phyloP scores from a whole-genome alignment of 2,113 vertebrate genomes.

The Percina caprodes region DNA sequence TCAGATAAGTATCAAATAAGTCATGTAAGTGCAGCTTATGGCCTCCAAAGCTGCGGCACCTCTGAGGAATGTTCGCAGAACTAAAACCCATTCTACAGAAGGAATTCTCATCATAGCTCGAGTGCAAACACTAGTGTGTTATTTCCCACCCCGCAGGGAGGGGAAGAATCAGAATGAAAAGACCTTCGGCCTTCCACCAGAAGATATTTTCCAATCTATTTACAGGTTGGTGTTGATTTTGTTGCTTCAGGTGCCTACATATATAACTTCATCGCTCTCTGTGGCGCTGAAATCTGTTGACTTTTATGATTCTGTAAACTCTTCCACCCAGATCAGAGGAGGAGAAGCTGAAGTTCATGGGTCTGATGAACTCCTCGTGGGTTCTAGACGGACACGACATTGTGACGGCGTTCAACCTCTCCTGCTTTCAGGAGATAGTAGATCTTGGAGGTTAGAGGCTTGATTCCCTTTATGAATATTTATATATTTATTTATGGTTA shows the following conservation, averaged over 20 bases:
- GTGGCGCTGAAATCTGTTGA: neutral
- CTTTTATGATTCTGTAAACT: neutral
- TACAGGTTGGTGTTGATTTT: slow-evolving; percentile 74
- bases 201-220: slow-evolving; percentile 79
- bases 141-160: slow-evolving; percentile 66
- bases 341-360: slow-evolving; percentile 85
- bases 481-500: neutral
- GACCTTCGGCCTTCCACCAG: slow-evolving; percentile 77
- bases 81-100: neutral
- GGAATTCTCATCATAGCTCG: neutral
- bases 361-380: slow-evolving; percentile 84
- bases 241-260: neutral
- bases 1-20: no score
- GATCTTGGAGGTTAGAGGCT: slow-evolving; percentile 80
- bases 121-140: neutral
- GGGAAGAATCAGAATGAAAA: slow-evolving; percentile 85
- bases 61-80: neutral
- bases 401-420: slow-evolving; percentile 81
- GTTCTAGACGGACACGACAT: slow-evolving; percentile 80
- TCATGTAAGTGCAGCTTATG: neutral
- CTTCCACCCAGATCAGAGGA: slow-evolving; percentile 75
- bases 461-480: neutral
- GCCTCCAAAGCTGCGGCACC: neutral
- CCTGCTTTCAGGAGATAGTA: slow-evolving; percentile 73
- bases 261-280: fast-evolving